Evolutionary conservation across 2,797 vertebrate species (phyloP).

Genomic region (Eleutherodactylus coqui): DNA sequence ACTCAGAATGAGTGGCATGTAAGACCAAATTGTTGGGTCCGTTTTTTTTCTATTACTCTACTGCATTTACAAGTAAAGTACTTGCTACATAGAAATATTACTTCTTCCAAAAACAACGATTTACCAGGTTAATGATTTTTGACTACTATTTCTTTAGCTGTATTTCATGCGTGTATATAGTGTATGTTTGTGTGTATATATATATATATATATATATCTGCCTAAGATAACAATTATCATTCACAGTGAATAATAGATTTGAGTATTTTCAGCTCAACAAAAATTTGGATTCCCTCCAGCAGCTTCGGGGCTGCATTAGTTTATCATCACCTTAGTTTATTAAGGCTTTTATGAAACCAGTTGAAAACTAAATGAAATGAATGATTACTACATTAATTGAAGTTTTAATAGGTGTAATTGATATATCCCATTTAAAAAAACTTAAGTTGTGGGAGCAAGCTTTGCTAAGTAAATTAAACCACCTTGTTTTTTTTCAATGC

Average conservation of each 20-base stretch:
- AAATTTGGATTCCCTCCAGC: constrained; percentile 30
- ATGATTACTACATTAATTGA: constrained; percentile 37
- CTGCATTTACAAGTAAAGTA: too few species aligned
- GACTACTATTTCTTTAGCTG: too few species aligned
- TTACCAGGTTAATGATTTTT: too few species aligned
- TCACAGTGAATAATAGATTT: neutral
- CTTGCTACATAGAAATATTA: too few species aligned
- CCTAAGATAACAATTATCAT: neutral
- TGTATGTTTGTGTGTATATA: neutral
- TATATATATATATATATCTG: neutral
- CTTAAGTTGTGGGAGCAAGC: constrained; percentile 9
- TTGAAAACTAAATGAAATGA: constrained; percentile 23
- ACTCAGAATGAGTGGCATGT: too few species aligned
- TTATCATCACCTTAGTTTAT: constrained; percentile 38
- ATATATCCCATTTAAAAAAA: constrained; percentile 8
- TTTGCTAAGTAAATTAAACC: neutral
- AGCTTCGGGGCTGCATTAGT: constrained; percentile 28
- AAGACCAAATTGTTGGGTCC: too few species aligned
- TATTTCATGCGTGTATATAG: too few species aligned
- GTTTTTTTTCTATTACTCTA: too few species aligned
- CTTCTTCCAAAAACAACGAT: too few species aligned
- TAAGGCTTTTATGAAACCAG: constrained; percentile 32
- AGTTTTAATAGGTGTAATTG: constrained; percentile 30
- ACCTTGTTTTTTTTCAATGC: neutral
- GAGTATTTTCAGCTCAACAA: neutral